Conservation (phyloP, 2,888 invertebrate genomes). For the Piscicola geometra region DNA sequence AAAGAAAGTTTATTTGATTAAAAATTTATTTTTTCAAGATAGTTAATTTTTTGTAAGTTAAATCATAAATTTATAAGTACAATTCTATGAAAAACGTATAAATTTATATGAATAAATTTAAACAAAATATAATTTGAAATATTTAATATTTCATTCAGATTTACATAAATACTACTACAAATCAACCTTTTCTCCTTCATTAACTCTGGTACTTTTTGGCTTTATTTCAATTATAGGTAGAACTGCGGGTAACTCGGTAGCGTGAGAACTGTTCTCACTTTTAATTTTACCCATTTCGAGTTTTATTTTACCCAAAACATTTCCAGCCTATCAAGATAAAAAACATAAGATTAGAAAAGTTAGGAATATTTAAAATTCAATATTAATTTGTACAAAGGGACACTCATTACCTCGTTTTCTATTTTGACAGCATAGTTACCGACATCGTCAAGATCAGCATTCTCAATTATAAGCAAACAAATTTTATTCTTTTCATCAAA, state of each 20-base stretch:
- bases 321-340: slow-evolving; percentile 7
- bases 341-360: no score
- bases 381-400: no score
- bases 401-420: slow-evolving; percentile 30
- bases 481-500: slow-evolving; percentile 7
- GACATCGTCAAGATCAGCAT: neutral
- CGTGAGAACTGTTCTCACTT: neutral
- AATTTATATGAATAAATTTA: no score
- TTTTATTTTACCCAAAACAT: slow-evolving; percentile 22
- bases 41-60: no score
- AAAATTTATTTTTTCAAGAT: no score
- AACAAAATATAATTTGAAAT: no score
- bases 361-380: no score
- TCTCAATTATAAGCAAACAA: slow-evolving; percentile 17
- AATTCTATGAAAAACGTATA: no score
- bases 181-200: slow-evolving; percentile 36
- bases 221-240: slow-evolving; percentile 32
- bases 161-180: no score
- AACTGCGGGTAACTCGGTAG: neutral
- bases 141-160: no score
- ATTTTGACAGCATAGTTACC: slow-evolving; percentile 31
- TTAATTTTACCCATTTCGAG: slow-evolving; percentile 7
- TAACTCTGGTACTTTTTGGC: slow-evolving; percentile 34
- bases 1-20: no score
- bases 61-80: no score